These are phyloP conservation scores for Ursus arctos DNA, from an alignment of 2,113 vertebrate genomes.

Conservation along the genomic window DNA sequence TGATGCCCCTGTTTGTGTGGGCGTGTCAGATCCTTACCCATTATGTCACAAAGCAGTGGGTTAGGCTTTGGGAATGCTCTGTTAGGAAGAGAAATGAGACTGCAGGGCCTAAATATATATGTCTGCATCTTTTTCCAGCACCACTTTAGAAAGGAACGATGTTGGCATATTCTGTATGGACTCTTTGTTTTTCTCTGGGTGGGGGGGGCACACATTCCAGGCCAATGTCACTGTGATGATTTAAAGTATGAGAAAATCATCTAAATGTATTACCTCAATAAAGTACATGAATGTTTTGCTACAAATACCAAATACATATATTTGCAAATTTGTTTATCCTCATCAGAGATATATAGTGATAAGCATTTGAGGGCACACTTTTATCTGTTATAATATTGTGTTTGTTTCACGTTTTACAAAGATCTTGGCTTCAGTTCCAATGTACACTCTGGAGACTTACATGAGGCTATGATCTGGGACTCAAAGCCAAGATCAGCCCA, in stretches of 20 bases:
- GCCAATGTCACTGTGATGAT: background rate
- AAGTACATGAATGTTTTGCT: background rate
- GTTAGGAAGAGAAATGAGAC: conserved; percentile 45
- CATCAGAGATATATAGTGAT: background rate
- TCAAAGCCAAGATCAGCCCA: conserved; percentile 36
- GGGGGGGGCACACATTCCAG: background rate
- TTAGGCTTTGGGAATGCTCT: background rate
- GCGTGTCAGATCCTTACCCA: background rate
- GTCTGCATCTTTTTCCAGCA: background rate
- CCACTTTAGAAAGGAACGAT: conserved; percentile 6
- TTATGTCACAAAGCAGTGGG: conserved; percentile 37
- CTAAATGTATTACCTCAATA: background rate
- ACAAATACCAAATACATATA: background rate
- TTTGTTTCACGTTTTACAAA: conserved; percentile 53
- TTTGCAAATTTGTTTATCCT: conserved; percentile 20
- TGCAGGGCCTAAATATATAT: background rate
- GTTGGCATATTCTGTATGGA: background rate
- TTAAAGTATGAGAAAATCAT: background rate
- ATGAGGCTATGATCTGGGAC: background rate
- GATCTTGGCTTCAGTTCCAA: background rate
- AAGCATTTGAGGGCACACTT: background rate
- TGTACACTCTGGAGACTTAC: background rate
- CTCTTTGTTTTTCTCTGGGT: background rate
- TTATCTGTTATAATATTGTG: background rate
- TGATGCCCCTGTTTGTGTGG: conserved; percentile 28